A percentile compares a stretch with the other conserved stretches of the same genome.
Evolutionary conservation across 2,113 vertebrate genomes (phyloP).

Genomic region (Capra hircus): DNA sequence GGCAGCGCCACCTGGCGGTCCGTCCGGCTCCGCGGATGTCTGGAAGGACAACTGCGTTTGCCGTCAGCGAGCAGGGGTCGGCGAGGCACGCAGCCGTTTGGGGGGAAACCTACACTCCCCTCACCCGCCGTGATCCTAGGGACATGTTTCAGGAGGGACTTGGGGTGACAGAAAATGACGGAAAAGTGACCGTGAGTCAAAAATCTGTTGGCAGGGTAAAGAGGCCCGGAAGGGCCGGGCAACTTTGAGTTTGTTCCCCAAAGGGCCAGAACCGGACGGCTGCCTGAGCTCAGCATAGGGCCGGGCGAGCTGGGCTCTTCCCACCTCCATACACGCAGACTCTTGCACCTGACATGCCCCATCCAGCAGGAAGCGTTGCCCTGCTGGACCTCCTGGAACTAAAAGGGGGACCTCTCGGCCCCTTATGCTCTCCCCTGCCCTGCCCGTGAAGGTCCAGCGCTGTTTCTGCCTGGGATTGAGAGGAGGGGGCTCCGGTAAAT

Average conservation of each 20-base stretch:
- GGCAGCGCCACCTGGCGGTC: conserved; percentile 54
- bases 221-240: background rate
- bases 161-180: background rate
- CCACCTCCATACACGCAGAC: background rate
- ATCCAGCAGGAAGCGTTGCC: background rate
- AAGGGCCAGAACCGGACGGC: background rate
- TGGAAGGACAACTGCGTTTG: background rate
- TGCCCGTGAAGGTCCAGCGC: fast-evolving
- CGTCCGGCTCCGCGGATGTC: background rate
- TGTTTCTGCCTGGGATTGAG: background rate
- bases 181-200: background rate
- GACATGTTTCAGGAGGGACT: background rate
- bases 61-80: background rate
- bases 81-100: fast-evolving
- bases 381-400: background rate
- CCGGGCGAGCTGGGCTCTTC: background rate
- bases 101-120: background rate
- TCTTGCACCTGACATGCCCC: background rate
- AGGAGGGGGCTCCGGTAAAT: background rate
- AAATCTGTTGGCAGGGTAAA: background rate
- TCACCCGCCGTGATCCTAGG: background rate
- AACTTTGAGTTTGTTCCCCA: background rate
- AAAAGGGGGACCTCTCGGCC: background rate
- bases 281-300: background rate
- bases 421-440: fast-evolving